These are phyloP conservation scores for Portunus trituberculatus DNA, from an alignment of 1,140 invertebrate species.

Conservation along the genomic window DNA sequence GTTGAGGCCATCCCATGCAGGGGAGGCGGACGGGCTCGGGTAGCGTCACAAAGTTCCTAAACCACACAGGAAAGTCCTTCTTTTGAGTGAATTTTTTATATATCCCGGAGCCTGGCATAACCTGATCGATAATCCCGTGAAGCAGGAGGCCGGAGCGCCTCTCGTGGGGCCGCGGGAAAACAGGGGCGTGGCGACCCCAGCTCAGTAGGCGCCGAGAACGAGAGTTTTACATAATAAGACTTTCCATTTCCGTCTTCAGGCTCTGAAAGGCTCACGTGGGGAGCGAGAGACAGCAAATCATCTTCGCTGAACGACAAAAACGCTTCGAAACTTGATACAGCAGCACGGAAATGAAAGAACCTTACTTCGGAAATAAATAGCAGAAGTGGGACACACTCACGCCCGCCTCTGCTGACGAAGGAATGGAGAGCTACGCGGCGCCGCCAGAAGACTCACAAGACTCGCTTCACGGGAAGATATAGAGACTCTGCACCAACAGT, in stretches of 20 bases:
- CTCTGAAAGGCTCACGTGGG: neutral
- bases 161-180: neutral
- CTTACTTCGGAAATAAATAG: conserved; percentile 22
- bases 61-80: conserved; percentile 1
- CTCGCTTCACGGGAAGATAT: neutral
- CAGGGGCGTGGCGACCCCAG: neutral
- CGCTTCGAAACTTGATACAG: neutral
- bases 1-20: conserved; percentile 51
- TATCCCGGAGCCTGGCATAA: neutral
- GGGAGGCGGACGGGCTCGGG: neutral
- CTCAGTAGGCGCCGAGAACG: neutral
- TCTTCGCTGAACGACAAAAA: conserved; percentile 13
- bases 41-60: neutral
- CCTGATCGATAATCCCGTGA: neutral
- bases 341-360: conserved; percentile 21
- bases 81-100: neutral
- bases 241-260: neutral
- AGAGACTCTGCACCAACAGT: neutral
- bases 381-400: neutral
- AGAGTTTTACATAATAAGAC: conserved; percentile 15
- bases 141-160: neutral
- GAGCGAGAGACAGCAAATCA: conserved; percentile 11
- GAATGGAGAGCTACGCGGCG: neutral
- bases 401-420: neutral
- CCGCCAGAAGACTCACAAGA: neutral